Evolutionary conservation across 2,888 invertebrate genomes (phyloP).

Genomic region (Colletes collaris): DNA sequence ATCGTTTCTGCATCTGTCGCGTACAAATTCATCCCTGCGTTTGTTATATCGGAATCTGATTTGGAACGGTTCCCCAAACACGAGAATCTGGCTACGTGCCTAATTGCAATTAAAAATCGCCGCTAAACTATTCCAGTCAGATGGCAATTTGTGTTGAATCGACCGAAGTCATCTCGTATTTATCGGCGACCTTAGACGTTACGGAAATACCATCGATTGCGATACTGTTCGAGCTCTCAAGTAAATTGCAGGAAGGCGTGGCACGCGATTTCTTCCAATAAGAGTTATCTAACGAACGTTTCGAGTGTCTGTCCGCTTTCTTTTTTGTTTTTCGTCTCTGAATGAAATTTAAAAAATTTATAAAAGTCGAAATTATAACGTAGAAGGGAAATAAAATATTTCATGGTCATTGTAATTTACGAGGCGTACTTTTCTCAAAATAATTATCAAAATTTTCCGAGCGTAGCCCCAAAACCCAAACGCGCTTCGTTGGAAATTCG

Average conservation of each 20-base stretch:
- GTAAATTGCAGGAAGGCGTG: constrained; percentile 41
- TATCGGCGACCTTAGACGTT: constrained; percentile 55
- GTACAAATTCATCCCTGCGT: too few relatives aligned
- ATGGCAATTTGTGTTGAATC: constrained; percentile 40
- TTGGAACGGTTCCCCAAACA: constrained; percentile 49
- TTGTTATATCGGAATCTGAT: not conserved
- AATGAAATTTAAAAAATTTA: too few relatives aligned
- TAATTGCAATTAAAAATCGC: constrained; percentile 41
- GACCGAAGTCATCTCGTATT: constrained; percentile 50
- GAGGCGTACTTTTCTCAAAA: too few relatives aligned
- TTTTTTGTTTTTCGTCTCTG: not conserved
- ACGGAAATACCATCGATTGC: constrained; percentile 49
- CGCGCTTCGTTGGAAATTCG: not conserved
- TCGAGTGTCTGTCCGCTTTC: not conserved
- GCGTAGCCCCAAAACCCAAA: too few relatives aligned
- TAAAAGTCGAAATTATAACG: too few relatives aligned
- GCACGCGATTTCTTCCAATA: constrained; percentile 19
- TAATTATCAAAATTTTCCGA: too few relatives aligned
- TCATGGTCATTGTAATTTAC: too few relatives aligned
- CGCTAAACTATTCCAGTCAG: constrained; percentile 36
- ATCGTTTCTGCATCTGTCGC: too few relatives aligned
- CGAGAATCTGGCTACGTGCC: constrained; percentile 45
- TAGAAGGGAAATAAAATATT: too few relatives aligned
- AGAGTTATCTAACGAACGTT: constrained; percentile 27
- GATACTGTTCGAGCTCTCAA: constrained; percentile 38